Base-by-base conservation (phyloP, 1,140 invertebrate genomes). In the Antheraea mylitta region DNA sequence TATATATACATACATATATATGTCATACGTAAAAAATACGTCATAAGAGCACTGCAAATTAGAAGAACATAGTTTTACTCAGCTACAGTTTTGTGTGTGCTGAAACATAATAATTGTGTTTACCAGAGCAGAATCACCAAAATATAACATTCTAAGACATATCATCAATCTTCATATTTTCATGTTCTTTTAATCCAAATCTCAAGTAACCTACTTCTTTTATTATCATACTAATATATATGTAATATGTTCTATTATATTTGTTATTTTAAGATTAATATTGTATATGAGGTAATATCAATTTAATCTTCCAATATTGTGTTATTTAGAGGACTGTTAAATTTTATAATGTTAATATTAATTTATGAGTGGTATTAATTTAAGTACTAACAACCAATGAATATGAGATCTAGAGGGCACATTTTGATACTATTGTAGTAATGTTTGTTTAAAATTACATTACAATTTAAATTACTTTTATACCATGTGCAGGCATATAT, bases 21-120 rank as follows among this genome's bases (percentile, higher is more conserved):
- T 53, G 45, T 53, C 45, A 53, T 53, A 53, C 45, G 45, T 53
- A 53, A 53, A 53, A 53, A 53, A 53, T 53, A 13, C 45, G 45
- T 53, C 45, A 53, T 53, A 53, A 53, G 13, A 13, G 6, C 13
- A 13, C 16, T 53, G 9, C 13, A 53, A 53, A 16, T 10, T 53
- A 16, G 45, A 48, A 48, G 11, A 13, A n/a, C 16, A 53, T 53
- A 5, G 45, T 53, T 53, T 53, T 53, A 53, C 7, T 13, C 38
- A 42, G 3, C 5, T 53, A 10, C 16, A 16, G 13, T 53, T 30
- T 53, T 16, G 11, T 53, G 45, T 13, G 45, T 53, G 13, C 45
- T n/a, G 45, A 53, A 53, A 53, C 1, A 53, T 53, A 7, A 9
- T 53, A 53, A 16, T 53, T 53, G 45, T 13, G 9, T 16, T 53